Evolutionary conservation across 2,797 vertebrate species (phyloP).

Genomic region (Eleutherodactylus coqui): DNA sequence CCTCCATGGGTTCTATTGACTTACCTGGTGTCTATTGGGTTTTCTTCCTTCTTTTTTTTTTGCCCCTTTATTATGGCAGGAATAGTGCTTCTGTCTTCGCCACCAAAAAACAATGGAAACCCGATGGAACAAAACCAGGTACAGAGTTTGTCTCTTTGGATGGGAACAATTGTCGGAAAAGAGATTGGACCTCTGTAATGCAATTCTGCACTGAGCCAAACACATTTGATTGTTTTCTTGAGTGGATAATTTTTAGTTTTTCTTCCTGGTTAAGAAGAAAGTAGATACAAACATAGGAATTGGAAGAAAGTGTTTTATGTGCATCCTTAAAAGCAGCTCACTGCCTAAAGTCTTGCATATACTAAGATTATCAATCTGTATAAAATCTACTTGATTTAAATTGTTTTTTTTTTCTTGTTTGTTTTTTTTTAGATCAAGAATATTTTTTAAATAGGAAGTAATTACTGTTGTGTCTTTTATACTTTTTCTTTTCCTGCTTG

Average conservation of each 20-base stretch:
- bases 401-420: constrained; percentile 14
- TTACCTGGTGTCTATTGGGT: too few relatives aligned
- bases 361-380: not conserved
- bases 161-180: not conserved
- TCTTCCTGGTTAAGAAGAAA: not conserved
- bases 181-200: not conserved
- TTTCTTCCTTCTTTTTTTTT: too few relatives aligned
- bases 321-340: constrained; percentile 44
- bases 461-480: constrained; percentile 45
- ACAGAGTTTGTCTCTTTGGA: not conserved
- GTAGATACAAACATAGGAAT: not conserved
- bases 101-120: not conserved
- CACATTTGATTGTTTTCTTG: not conserved
- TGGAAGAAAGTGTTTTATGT: constrained; percentile 19
- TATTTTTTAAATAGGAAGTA: constrained; percentile 31
- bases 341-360: constrained; percentile 52
- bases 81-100: not conserved
- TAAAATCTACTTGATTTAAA: not conserved
- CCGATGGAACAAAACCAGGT: not conserved
- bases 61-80: too few relatives aligned
- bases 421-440: constrained; percentile 9
- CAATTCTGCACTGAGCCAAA: not conserved
- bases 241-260: not conserved
- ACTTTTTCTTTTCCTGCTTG: not conserved
- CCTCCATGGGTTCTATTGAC: not conserved